These are phyloP conservation scores for Agelas oroides DNA, from an alignment of 37 sponge, comb jelly and placozoan species.

Conservation along the genomic window DNA sequence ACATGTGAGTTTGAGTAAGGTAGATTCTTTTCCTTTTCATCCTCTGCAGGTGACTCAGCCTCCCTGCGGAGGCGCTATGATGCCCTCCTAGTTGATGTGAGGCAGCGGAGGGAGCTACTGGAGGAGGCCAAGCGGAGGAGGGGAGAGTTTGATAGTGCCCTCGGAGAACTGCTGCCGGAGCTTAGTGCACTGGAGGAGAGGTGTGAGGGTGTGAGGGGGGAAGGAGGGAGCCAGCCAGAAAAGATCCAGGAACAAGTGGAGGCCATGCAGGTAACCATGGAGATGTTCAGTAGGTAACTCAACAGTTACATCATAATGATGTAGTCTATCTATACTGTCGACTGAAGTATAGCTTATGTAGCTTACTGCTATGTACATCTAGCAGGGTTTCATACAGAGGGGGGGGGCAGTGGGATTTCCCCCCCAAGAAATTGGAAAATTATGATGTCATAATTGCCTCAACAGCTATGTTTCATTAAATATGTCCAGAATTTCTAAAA, in stretches of 20 bases:
- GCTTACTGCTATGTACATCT: no score
- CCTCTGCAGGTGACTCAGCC: background rate
- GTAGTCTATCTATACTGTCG: no score
- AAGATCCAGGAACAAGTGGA: slow-evolving; percentile 57
- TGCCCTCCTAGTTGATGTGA: slow-evolving; percentile 26
- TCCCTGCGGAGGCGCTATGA: slow-evolving; percentile 49
- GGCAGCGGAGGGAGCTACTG: slow-evolving; percentile 15
- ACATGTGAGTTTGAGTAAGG: no score
- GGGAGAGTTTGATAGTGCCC: slow-evolving; percentile 35
- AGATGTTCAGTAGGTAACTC: no score
- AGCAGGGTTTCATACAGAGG: no score
- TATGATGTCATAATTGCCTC: no score
- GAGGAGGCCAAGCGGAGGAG: slow-evolving; percentile 49
- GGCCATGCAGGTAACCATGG: slow-evolving; percentile 24
- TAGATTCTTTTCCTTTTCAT: background rate
- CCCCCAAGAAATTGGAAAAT: no score
- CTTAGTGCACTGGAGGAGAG: slow-evolving; percentile 47
- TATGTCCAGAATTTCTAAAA: no score
- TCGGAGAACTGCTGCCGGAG: slow-evolving; percentile 16
- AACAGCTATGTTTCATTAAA: no score
- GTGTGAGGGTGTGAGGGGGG: slow-evolving; percentile 38
- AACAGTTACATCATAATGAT: no score
- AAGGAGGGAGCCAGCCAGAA: slow-evolving; percentile 44
- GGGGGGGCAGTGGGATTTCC: no score
- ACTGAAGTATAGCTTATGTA: no score